Conservation (phyloP, 2,797 vertebrate species). For the Ptychadena robeensis region DNA sequence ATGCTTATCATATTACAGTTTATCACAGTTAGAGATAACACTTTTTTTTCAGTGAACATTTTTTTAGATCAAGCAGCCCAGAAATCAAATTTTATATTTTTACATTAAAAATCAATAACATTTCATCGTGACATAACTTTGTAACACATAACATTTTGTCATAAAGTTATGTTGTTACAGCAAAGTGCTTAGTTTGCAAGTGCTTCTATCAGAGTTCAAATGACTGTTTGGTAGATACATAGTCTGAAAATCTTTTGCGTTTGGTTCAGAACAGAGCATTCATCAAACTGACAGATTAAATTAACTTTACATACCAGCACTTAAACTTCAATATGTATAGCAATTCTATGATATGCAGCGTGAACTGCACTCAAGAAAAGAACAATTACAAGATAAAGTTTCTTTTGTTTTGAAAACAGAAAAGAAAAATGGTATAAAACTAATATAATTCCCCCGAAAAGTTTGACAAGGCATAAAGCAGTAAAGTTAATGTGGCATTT, state of each 20-base stretch:
- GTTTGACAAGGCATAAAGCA: background rate
- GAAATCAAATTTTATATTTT: background rate
- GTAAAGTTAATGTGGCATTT: background rate
- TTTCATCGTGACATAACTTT: background rate
- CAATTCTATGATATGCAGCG: slow-evolving; percentile 36
- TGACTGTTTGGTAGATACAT: slow-evolving; percentile 44
- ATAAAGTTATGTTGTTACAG: slow-evolving; percentile 46
- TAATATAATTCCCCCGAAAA: background rate
- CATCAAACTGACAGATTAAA: slow-evolving; percentile 61
- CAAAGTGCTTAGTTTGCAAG: slow-evolving; percentile 48
- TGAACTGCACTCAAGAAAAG: slow-evolving; percentile 30
- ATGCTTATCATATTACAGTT: background rate
- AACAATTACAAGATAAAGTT: slow-evolving; percentile 52
- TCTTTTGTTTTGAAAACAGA: slow-evolving; percentile 7
- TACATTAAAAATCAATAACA: too few species aligned
- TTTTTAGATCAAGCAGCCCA: background rate
- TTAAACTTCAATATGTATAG: slow-evolving; percentile 56
- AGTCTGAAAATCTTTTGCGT: slow-evolving; percentile 54
- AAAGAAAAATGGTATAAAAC: background rate
- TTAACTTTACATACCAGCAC: slow-evolving; percentile 59
- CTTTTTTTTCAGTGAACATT: background rate
- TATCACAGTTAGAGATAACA: slow-evolving; percentile 15
- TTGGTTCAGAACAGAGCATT: slow-evolving; percentile 54
- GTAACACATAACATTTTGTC: slow-evolving; percentile 19
- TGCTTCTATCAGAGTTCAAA: slow-evolving; percentile 42